Evolutionary conservation across 1,140 invertebrate genomes (phyloP).

Genomic region (Leguminivora glycinivorella): DNA sequence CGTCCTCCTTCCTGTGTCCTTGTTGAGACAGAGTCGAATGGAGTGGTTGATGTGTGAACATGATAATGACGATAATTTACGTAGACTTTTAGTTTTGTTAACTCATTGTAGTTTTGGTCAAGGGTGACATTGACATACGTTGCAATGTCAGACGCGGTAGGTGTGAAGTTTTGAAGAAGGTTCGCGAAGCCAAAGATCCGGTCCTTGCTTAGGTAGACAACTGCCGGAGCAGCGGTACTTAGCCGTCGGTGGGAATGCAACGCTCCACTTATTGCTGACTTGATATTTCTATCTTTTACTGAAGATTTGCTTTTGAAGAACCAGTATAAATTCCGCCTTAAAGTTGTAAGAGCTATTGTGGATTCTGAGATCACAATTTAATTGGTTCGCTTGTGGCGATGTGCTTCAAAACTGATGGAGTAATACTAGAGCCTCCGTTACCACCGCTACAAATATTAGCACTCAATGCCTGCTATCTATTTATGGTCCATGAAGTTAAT

Average conservation of each 20-base stretch:
- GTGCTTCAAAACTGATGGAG: background rate
- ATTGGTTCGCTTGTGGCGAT: background rate
- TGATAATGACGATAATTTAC: background rate
- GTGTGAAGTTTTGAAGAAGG: background rate
- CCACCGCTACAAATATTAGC: background rate
- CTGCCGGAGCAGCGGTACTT: constrained; percentile 51
- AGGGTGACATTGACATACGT: background rate
- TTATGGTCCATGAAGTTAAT: background rate
- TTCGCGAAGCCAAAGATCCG: constrained; percentile 34
- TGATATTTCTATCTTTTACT: background rate
- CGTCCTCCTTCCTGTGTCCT: constrained; percentile 13
- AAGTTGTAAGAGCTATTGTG: background rate
- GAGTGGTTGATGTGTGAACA: background rate
- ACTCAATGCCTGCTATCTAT: background rate
- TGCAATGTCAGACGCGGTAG: background rate
- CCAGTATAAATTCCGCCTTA: background rate
- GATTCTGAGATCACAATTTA: background rate
- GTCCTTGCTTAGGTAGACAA: constrained; percentile 62
- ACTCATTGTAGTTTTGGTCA: background rate
- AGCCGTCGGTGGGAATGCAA: constrained; percentile 68
- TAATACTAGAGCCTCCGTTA: background rate
- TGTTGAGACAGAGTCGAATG: background rate
- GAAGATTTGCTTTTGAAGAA: background rate
- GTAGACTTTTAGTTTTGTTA: background rate
- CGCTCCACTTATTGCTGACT: constrained; percentile 59